These are phyloP conservation scores for Eupeodes corollae DNA, from an alignment of 1,140 invertebrate genomes.

Conservation along the genomic window DNA sequence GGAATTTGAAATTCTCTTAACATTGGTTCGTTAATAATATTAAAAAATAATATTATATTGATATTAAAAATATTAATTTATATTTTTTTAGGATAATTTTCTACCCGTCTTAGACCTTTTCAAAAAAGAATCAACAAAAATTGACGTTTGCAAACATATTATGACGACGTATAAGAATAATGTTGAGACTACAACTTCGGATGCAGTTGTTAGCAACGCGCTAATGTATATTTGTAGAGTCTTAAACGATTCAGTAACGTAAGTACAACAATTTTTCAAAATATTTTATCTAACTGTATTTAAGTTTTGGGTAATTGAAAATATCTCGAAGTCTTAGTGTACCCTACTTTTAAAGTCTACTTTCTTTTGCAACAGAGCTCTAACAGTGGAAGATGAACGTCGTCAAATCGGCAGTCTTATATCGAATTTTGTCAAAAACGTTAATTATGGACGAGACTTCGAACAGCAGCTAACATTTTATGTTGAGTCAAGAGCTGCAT, in stretches of 20 bases:
- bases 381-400: constrained; percentile 88
- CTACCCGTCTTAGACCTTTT: constrained; percentile 82
- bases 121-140: constrained; percentile 68
- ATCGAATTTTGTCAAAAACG: constrained; percentile 63
- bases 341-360: too few species aligned
- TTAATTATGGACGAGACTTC: constrained; percentile 74
- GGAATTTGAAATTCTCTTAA: constrained; percentile 26
- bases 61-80: constrained; percentile 4
- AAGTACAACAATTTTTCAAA: constrained; percentile 34
- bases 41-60: background rate
- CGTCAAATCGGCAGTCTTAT: constrained; percentile 76
- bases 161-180: constrained; percentile 51
- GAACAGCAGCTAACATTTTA: constrained; percentile 88
- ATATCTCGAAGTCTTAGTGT: too few species aligned
- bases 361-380: constrained; percentile 50
- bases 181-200: constrained; percentile 51
- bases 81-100: constrained; percentile 64
- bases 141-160: constrained; percentile 75
- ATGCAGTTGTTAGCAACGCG: constrained; percentile 76
- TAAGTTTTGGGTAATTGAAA: too few species aligned
- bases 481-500: constrained; percentile 77
- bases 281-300: background rate
- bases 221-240: constrained; percentile 77
- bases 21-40: constrained; percentile 11
- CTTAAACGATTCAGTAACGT: constrained; percentile 89